Evolutionary conservation across 1,140 invertebrate genomes (phyloP).

Genomic region (Lanistes nyassanus): DNA sequence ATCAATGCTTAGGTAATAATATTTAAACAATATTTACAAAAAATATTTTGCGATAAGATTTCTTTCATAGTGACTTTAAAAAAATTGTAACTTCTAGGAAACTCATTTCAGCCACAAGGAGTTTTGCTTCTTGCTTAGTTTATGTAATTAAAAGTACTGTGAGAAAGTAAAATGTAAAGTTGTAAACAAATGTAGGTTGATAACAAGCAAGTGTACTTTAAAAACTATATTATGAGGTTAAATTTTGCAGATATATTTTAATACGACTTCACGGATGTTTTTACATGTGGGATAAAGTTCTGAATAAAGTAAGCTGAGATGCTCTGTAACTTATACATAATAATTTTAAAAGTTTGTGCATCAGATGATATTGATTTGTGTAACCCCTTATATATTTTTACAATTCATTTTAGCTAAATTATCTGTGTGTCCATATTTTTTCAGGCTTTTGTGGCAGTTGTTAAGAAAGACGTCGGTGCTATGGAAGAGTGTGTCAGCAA

Average conservation of each 20-base stretch:
- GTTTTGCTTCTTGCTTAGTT: too few species aligned
- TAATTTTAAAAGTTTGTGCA: not conserved
- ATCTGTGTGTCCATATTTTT: constrained; percentile 3
- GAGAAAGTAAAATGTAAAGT: too few species aligned
- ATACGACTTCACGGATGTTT: not conserved
- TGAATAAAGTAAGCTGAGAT: too few species aligned
- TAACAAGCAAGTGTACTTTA: too few species aligned
- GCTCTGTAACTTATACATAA: not conserved
- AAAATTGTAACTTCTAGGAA: not conserved
- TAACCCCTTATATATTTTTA: not conserved
- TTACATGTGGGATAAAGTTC: too few species aligned
- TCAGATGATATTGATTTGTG: not conserved
- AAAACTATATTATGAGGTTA: too few species aligned
- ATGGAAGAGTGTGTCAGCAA: constrained; percentile 58
- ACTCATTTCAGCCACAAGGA: too few species aligned
- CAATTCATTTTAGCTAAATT: not conserved
- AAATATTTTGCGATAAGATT: not conserved
- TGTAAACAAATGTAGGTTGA: not conserved
- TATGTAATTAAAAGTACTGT: too few species aligned
- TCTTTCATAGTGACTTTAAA: not conserved
- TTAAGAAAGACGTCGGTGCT: constrained; percentile 45
- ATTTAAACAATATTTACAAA: too few species aligned
- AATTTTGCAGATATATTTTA: too few species aligned
- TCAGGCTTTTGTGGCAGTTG: constrained; percentile 57
- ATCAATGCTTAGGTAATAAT: not conserved